A percentile compares a stretch with the other conserved stretches of the same genome.
Evolutionary conservation across 1,140 invertebrate genomes (phyloP).

Genomic region (Zaprionus camerounensis): DNA sequence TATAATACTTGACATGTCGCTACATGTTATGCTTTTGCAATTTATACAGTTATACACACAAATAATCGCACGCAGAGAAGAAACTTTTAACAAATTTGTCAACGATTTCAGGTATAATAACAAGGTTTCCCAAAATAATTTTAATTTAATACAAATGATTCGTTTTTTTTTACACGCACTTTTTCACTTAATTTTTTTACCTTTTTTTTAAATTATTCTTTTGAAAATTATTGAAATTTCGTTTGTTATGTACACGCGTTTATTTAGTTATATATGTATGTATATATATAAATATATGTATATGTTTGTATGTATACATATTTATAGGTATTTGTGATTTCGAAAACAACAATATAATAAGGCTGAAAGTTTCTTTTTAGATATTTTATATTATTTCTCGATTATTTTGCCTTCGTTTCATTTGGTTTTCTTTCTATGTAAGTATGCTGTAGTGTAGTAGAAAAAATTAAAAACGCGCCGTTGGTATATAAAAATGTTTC

Average conservation of each 20-base stretch:
- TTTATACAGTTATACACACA: slow-evolving; percentile 77
- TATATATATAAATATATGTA: slow-evolving; percentile 50
- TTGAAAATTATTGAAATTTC: slow-evolving; percentile 75
- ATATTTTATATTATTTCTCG: slow-evolving; percentile 42
- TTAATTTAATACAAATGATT: background rate
- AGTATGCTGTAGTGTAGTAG: slow-evolving; percentile 70
- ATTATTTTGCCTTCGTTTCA: slow-evolving; percentile 33
- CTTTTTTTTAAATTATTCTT: slow-evolving; percentile 47
- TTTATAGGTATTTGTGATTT: slow-evolving; percentile 42
- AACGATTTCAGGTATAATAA: slow-evolving; percentile 7
- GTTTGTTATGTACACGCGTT: slow-evolving; percentile 71
- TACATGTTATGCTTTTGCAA: slow-evolving; percentile 39
- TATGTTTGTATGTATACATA: slow-evolving; percentile 54
- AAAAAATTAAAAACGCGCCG: slow-evolving; percentile 82
- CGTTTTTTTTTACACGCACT: slow-evolving; percentile 33
- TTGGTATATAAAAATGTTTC: slow-evolving; percentile 80
- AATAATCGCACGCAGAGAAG: slow-evolving; percentile 37
- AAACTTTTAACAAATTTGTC: slow-evolving; percentile 39
- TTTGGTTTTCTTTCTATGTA: slow-evolving; percentile 45
- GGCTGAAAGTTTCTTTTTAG: slow-evolving; percentile 61
- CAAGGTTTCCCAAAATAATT: slow-evolving; percentile 6
- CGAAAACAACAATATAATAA: slow-evolving; percentile 45
- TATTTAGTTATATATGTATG: slow-evolving; percentile 65
- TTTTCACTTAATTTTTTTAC: slow-evolving; percentile 31
- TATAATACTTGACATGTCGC: slow-evolving; percentile 16